Base-by-base conservation (phyloP, 2,888 invertebrate species). In the Notocelia uddmanniana region DNA sequence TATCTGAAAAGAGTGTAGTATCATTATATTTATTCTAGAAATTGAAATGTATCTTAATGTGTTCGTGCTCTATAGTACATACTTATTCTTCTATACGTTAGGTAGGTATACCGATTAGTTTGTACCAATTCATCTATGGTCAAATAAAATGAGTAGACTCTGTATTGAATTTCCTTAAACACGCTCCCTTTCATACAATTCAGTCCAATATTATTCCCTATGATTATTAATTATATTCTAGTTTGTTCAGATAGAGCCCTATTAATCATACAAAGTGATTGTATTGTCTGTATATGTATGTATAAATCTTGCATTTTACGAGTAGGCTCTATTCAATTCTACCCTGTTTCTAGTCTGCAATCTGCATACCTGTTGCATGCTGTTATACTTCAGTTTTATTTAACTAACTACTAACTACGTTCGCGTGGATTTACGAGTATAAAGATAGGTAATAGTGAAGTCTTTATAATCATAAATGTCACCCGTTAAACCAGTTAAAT, bases 391-490 rank as follows among this genome's bases (percentile, higher is more conserved):
- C 8, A 45, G 45, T 45, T 45, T 45, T 45, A 6, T 45, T 45
- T 3, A 45, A 5, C 45, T 15, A 8, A 31, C 55, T 55, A 45
- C 6, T 2, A 15, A 11, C 19, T 59, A 21, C 13, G 23, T 21
- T 8, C 11, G 62, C 48, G 62, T 62, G 62, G 62, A 48, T n/a
- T 62, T 50, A 45, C n/a, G n/a, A n/a, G n/a, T 15, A n/a, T 23
- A 26, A 19, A 58, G 23, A 41, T 21, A 2, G 23, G 23, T n/a
- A n/a, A n/a, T n/a, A 26, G 10, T 37, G n/a, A 37, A 5, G n/a
- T 64, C 15, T 52, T 54, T 37, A 34, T 64, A 37, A 23, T 34
- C 52, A n/a, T 54, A 64, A 64, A 21, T 54, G 15, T n/a, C 37
- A 37, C 18, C 3, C 52, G 37, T 37, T 9, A 21, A n/a, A 23